These are phyloP conservation scores for Morpho deidamia DNA, from an alignment of 2,888 invertebrate species.

Conservation along the genomic window DNA sequence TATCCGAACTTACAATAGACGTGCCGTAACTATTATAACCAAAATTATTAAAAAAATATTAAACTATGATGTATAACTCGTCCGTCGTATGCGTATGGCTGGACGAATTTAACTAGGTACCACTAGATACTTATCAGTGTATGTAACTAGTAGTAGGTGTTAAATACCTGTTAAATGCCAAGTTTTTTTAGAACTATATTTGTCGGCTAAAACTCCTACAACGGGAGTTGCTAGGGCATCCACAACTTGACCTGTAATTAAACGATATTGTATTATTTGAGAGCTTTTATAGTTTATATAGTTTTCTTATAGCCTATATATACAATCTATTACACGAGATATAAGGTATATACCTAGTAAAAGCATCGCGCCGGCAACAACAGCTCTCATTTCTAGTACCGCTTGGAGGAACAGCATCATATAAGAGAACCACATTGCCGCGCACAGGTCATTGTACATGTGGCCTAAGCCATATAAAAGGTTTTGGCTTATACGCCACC, in stretches of 20 bases:
- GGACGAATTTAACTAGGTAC: no score
- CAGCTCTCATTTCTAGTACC: slow-evolving; percentile 75
- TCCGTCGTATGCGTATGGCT: no score
- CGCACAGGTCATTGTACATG: slow-evolving; percentile 95
- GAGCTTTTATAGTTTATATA: no score
- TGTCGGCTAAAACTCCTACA: slow-evolving; percentile 90
- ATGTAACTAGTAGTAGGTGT: background rate
- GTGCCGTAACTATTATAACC: no score
- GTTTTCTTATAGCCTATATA: no score
- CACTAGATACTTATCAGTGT: no score
- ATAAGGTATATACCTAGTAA: slow-evolving; percentile 76
- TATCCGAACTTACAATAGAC: no score
- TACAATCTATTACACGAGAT: slow-evolving; percentile 7
- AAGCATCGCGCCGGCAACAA: slow-evolving; percentile 81
- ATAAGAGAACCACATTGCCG: slow-evolving; percentile 97
- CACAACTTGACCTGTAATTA: slow-evolving; percentile 84
- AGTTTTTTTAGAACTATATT: slow-evolving; percentile 85
- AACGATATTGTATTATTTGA: background rate
- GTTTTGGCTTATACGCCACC: slow-evolving; percentile 66
- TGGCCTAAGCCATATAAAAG: slow-evolving; percentile 86
- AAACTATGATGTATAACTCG: no score
- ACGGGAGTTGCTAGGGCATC: slow-evolving; percentile 93
- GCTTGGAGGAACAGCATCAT: slow-evolving; percentile 89
- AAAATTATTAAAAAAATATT: no score
- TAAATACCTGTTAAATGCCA: slow-evolving; percentile 91